phyloP scores from a whole-genome alignment of 2,888 invertebrate genomes.

The Cheilosia urbana region DNA sequence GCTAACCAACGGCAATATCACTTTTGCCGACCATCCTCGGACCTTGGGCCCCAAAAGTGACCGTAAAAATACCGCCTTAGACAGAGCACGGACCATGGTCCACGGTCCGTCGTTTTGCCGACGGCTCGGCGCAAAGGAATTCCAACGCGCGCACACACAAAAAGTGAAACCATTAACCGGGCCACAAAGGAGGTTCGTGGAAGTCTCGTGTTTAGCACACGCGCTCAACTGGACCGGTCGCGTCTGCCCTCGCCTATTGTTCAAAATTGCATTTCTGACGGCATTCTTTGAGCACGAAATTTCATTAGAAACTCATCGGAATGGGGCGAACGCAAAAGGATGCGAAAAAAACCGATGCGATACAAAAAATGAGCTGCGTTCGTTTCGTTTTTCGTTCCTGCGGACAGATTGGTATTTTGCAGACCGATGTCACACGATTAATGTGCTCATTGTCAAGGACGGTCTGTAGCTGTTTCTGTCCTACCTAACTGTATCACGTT shows the following conservation, averaged over 20 bases:
- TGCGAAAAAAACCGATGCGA: constrained; percentile 10
- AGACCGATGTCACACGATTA: constrained; percentile 62
- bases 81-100: constrained; percentile 51
- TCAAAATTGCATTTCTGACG: constrained; percentile 74
- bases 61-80: constrained; percentile 72
- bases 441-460: constrained; percentile 73
- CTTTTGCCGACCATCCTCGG: constrained; percentile 52
- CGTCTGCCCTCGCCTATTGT: constrained; percentile 68
- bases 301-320: constrained; percentile 71
- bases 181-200: constrained; percentile 80
- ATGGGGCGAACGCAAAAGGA: constrained; percentile 14
- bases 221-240: constrained; percentile 78
- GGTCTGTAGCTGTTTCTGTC: background rate
- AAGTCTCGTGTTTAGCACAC: constrained; percentile 84
- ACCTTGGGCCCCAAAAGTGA: constrained; percentile 54
- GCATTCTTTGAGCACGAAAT: constrained; percentile 75
- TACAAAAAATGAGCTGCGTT: constrained; percentile 38
- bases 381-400: background rate
- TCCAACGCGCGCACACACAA: constrained; percentile 32
- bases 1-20: constrained; percentile 46
- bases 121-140: constrained; percentile 63
- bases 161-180: constrained; percentile 70
- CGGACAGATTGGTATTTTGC: constrained; percentile 68
- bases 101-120: constrained; percentile 70
- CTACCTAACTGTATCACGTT: constrained; percentile 69